Conservation (phyloP, 1,140 invertebrate genomes). For the Nilaparvata lugens region DNA sequence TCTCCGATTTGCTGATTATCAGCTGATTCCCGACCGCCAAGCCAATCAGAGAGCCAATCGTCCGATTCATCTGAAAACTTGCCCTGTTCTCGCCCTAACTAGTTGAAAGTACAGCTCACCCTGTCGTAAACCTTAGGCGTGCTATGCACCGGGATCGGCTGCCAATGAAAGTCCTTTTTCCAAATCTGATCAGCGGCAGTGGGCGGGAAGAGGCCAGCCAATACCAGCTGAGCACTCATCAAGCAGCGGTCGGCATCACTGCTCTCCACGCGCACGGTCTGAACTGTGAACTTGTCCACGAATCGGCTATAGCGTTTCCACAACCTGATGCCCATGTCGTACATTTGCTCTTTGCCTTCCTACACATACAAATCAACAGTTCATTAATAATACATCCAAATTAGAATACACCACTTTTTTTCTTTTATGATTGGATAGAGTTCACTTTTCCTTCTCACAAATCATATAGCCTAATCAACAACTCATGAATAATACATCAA, state of each 20-base stretch:
- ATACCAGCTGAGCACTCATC: conserved; percentile 72
- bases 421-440: too few relatives aligned
- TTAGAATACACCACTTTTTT: too few relatives aligned
- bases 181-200: conserved; percentile 51
- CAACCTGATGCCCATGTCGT: conserved; percentile 63
- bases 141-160: conserved; percentile 78
- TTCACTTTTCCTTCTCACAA: too few relatives aligned
- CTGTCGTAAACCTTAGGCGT: conserved; percentile 54
- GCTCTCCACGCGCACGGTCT: conserved; percentile 60
- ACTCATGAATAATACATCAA: too few relatives aligned
- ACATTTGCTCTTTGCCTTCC: conserved; percentile 69
- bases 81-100: background rate
- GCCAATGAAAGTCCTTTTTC: conserved; percentile 65
- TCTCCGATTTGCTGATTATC: too few relatives aligned
- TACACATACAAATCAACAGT: conserved; percentile 37
- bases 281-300: conserved; percentile 48
- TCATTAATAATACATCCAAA: too few relatives aligned
- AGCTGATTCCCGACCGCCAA: too few relatives aligned
- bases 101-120: conserved; percentile 39
- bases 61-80: background rate
- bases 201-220: conserved; percentile 77
- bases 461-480: too few relatives aligned
- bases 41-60: too few relatives aligned
- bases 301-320: conserved; percentile 56
- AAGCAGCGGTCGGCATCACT: conserved; percentile 73